Conservation (phyloP, 2,888 invertebrate genomes). For the Ypsolopha scabrella region DNA sequence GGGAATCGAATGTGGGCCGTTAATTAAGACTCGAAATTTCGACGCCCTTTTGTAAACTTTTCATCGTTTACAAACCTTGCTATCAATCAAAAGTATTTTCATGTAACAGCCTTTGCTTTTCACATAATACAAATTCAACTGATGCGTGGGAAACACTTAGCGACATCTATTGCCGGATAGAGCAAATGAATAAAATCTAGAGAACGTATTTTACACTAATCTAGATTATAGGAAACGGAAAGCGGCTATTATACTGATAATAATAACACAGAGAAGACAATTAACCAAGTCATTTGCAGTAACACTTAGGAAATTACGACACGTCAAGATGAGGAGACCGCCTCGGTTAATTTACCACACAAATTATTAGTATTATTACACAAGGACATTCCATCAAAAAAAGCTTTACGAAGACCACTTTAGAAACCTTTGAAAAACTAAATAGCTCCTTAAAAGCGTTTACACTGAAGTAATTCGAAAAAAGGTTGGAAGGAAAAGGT, state of each 20-base stretch:
- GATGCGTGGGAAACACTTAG: not conserved
- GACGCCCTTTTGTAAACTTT: slow-evolving; percentile 12
- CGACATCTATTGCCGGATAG: not conserved
- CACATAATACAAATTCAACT: not conserved
- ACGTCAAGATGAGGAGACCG: slow-evolving; percentile 21
- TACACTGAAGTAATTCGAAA: slow-evolving; percentile 56
- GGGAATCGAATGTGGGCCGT: slow-evolving; percentile 27
- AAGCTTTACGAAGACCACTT: slow-evolving; percentile 47
- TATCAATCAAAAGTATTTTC: too few relatives aligned
- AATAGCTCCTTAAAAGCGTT: slow-evolving; percentile 58
- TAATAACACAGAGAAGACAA: slow-evolving; percentile 5
- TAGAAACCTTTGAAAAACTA: slow-evolving; percentile 66
- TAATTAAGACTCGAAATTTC: slow-evolving; percentile 16
- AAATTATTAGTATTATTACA: slow-evolving; percentile 58
- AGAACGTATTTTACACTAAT: not conserved
- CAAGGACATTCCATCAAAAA: slow-evolving; percentile 42
- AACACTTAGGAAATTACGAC: slow-evolving; percentile 46
- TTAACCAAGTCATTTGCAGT: slow-evolving; percentile 23
- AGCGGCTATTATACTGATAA: slow-evolving; percentile 7
- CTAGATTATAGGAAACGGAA: slow-evolving; percentile 15
- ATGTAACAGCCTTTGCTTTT: too few relatives aligned
- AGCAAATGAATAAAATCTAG: not conserved
- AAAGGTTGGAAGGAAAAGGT: slow-evolving; percentile 41
- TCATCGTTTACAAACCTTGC: slow-evolving; percentile 3
- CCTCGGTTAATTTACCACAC: slow-evolving; percentile 44